phyloP scores from a whole-genome alignment of 2,113 vertebrate genomes.

The Lepisosteus osseus region DNA sequence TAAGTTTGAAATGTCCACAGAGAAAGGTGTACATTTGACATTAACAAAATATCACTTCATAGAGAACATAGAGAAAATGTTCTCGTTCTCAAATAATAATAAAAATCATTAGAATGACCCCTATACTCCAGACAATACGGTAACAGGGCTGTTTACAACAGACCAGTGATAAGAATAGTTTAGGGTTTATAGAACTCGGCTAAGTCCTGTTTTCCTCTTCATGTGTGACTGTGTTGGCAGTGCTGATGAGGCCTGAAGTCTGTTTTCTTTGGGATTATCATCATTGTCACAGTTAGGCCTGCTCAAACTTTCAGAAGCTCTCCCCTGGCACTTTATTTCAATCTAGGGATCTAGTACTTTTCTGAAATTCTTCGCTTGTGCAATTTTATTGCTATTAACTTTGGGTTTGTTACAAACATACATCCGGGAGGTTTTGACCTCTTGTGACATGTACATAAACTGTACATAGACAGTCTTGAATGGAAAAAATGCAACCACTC shows the following conservation, averaged over 20 bases:
- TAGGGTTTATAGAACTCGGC: conserved; percentile 7
- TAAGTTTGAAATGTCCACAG: too few species aligned
- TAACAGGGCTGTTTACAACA: conserved; percentile 24
- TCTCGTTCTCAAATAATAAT: too few species aligned
- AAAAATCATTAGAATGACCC: too few species aligned
- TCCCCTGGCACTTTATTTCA: neutral
- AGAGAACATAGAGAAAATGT: too few species aligned
- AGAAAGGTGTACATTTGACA: too few species aligned
- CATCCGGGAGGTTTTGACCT: too few species aligned
- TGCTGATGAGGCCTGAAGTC: neutral
- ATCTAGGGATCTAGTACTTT: neutral
- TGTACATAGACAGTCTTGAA: too few species aligned
- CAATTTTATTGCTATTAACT: neutral
- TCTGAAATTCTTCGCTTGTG: neutral
- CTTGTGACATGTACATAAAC: too few species aligned
- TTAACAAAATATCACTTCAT: too few species aligned
- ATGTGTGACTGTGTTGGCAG: neutral
- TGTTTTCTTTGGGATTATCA: neutral
- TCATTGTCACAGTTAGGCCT: neutral
- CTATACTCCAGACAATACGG: too few species aligned
- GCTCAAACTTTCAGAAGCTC: neutral
- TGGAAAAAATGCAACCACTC: too few species aligned
- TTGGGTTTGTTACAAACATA: neutral
- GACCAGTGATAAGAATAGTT: conserved; percentile 17
- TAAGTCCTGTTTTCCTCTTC: conserved; percentile 18